A percentile compares a stretch with the other conserved stretches of the same genome.
phyloP scores from a whole-genome alignment of 1,140 invertebrate genomes.

The Drosophila baimaii region DNA sequence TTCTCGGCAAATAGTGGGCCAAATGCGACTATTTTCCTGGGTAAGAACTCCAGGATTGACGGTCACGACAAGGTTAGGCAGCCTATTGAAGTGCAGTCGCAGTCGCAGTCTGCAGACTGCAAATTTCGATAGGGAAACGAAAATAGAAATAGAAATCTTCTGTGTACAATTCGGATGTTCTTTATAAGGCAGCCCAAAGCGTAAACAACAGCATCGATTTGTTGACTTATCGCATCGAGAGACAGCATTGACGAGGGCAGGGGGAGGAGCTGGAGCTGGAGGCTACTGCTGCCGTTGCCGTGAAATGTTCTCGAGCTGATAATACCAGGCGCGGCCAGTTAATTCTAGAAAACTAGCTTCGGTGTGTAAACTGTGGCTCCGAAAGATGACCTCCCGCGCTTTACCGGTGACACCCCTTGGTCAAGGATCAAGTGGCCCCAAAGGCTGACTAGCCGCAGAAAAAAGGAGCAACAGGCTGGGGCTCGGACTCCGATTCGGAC shows the following conservation, averaged over 20 bases:
- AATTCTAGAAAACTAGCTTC: slow-evolving; percentile 57
- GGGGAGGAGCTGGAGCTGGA: slow-evolving; percentile 3
- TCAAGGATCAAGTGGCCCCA: slow-evolving; percentile 11
- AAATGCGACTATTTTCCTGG: slow-evolving; percentile 27
- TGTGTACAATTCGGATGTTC: slow-evolving; percentile 57
- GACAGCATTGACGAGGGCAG: slow-evolving; percentile 29
- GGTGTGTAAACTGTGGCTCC: background rate
- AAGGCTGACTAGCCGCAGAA: background rate
- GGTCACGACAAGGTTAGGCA: slow-evolving; percentile 62
- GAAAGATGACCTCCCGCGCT: slow-evolving; percentile 1
- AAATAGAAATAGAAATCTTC: slow-evolving; percentile 50
- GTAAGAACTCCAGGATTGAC: slow-evolving; percentile 22
- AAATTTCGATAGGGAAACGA: slow-evolving; percentile 22
- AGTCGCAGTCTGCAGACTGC: slow-evolving; percentile 8
- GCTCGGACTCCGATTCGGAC: background rate
- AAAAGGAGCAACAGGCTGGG: slow-evolving; percentile 6
- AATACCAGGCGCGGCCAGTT: slow-evolving; percentile 59
- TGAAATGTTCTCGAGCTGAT: slow-evolving; percentile 54
- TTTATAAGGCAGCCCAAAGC: slow-evolving; percentile 27
- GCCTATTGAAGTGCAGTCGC: slow-evolving; percentile 6
- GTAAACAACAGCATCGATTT: slow-evolving; percentile 56
- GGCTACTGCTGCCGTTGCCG: slow-evolving; percentile 21
- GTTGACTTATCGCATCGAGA: slow-evolving; percentile 60
- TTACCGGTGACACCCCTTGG: background rate
- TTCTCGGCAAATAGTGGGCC: slow-evolving; percentile 8